phyloP scores from a whole-genome alignment of 2,797 vertebrate species.

The Coendou prehensilis region DNA sequence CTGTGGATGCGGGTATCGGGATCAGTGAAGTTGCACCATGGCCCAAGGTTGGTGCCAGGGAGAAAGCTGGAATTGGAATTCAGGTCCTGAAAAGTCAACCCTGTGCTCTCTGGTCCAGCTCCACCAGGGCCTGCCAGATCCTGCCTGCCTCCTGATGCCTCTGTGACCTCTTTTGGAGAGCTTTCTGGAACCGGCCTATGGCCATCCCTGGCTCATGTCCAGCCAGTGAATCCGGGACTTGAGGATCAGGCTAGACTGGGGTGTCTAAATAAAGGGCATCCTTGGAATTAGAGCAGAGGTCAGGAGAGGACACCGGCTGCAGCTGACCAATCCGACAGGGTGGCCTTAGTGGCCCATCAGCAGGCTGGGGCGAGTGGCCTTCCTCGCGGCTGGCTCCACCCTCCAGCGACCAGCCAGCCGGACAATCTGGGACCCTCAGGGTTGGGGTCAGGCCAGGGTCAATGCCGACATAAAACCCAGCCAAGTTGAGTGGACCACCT shows the following conservation, averaged over 20 bases:
- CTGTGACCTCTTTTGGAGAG: conserved; percentile 40
- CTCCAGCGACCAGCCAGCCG: conserved; percentile 77
- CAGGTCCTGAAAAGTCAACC: conserved; percentile 1
- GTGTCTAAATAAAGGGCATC: conserved; percentile 75
- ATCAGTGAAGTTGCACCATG: not conserved
- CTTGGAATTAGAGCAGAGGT: conserved; percentile 73
- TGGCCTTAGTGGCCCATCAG: conserved; percentile 64
- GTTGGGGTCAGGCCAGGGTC: conserved; percentile 87
- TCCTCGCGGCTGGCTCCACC: conserved; percentile 69
- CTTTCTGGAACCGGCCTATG: conserved; percentile 40
- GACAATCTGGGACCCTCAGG: conserved; percentile 87
- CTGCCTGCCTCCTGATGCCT: not conserved
- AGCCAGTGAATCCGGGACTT: conserved; percentile 32
- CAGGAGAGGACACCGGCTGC: conserved; percentile 72
- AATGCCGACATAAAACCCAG: conserved; percentile 86
- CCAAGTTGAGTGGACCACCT: conserved; percentile 85
- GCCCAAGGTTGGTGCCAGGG: not conserved
- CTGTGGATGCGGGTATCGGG: not conserved
- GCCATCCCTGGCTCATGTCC: conserved; percentile 9
- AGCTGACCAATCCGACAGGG: conserved; percentile 55
- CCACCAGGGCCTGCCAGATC: not conserved
- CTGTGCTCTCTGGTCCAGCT: not conserved
- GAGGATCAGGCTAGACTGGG: conserved; percentile 56
- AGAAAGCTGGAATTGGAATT: conserved; percentile 32
- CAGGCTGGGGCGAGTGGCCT: conserved; percentile 46